Base-by-base conservation (phyloP, 1,140 invertebrate species). In the Dendroctonus valens region DNA sequence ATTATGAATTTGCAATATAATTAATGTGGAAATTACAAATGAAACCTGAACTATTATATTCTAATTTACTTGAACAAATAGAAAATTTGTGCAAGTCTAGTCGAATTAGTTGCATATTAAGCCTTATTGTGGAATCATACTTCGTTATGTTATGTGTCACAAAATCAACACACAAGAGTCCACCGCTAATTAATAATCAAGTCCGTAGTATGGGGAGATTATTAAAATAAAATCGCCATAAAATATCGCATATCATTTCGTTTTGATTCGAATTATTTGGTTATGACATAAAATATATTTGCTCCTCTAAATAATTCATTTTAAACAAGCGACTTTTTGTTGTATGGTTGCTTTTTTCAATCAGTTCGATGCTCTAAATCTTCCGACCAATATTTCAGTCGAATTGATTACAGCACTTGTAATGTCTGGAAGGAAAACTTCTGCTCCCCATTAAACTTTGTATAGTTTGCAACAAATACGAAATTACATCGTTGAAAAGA, bases 71-170 rank as follows among this genome's bases (percentile, higher is more conserved):
- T 52, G 50, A 52, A 52, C 50, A 52, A 52, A 52, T 52, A 46
- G 12, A 52, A 52, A 52, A 15, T 52, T 52, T 14, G 50, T 26
- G 9, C 11, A n/a, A 11, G 50, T 58, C n/a, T 7, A 8, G n/a
- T 44, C 9, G 40, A 46, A 58, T 58, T 58, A 14, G 41, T 44
- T 58, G 40, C 55, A 15, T 51, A 51, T 51, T 2, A 51, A 37
- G 15, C 49, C 42, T 14, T 44, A 15, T 46, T 9, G n/a, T 55
- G 39, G 41, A 26, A 8, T 58, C 41, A 42, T 42, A 58, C 46
- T 58, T 58, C 55, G 37, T 58, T 58, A 42, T 26, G 55, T 42
- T 58, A 39, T 58, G 26, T 58, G 55, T 58, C 55, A 58, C 26
- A 14, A 44, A 58, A 58, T 58, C 14, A 58, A 58, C 41, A 58